These are phyloP conservation scores for Burhinus oedicnemus DNA, from an alignment of 2,113 vertebrate species.

Conservation along the genomic window DNA sequence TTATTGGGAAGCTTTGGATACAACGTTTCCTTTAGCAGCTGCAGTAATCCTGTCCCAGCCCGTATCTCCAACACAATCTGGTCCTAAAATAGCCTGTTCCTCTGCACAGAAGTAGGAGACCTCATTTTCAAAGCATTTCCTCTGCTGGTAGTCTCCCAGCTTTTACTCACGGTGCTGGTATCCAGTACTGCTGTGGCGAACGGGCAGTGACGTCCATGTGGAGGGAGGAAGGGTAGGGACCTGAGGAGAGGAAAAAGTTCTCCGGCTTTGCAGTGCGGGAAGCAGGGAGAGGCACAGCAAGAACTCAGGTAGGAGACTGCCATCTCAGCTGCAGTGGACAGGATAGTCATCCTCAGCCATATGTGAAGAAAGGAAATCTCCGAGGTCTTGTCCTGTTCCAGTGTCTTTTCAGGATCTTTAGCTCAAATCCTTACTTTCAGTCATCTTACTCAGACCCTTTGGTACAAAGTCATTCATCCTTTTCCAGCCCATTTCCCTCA, in stretches of 20 bases:
- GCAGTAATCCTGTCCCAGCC: background rate
- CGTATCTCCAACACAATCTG: constrained; percentile 16
- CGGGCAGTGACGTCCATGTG: background rate
- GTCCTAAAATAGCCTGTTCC: constrained; percentile 52
- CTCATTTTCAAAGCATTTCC: constrained; percentile 68
- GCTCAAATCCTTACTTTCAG: background rate
- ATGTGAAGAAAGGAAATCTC: background rate
- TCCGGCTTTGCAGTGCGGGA: accelerated
- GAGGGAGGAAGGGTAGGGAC: background rate
- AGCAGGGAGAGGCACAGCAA: background rate
- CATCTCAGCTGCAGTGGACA: no score
- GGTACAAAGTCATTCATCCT: background rate
- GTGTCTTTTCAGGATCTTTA: background rate
- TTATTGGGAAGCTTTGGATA: background rate
- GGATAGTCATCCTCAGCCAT: no score
- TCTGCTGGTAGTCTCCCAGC: constrained; percentile 33
- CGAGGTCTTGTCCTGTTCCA: background rate
- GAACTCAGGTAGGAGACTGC: no score
- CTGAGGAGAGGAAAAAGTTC: background rate
- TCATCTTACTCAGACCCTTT: background rate
- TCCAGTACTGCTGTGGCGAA: background rate
- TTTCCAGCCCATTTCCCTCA: background rate
- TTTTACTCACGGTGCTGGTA: constrained; percentile 19
- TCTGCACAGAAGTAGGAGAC: constrained; percentile 34
- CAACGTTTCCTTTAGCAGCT: constrained; percentile 27